phyloP scores from a whole-genome alignment of 2,797 vertebrate genomes.

The Anisognathus igniventris region DNA sequence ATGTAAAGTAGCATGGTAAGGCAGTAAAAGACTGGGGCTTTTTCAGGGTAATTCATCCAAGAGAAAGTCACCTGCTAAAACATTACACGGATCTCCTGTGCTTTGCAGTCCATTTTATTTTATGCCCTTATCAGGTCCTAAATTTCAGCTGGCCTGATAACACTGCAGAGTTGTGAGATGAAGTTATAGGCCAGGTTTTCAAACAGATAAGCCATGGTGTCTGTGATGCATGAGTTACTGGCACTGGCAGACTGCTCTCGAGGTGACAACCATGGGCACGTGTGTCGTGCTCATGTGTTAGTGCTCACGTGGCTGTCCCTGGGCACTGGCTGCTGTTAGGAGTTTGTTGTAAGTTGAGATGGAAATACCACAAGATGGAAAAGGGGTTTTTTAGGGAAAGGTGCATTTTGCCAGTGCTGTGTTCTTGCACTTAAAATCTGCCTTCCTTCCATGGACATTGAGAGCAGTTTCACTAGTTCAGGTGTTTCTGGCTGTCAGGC shows the following conservation, averaged over 20 bases:
- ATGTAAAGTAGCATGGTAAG: not conserved
- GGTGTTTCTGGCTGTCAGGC: not conserved
- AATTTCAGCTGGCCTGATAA: not conserved
- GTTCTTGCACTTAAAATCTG: not conserved
- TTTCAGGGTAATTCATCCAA: not conserved
- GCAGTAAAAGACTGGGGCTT: not conserved
- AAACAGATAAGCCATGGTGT: not conserved
- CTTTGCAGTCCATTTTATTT: not conserved
- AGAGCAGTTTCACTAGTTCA: not conserved
- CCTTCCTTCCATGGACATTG: not conserved
- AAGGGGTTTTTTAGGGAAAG: not conserved
- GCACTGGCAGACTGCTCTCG: not conserved
- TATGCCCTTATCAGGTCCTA: not conserved
- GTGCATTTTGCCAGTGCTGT: not conserved
- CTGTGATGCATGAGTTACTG: not conserved
- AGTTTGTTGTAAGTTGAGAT: not conserved
- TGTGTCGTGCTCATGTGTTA: fast-evolving
- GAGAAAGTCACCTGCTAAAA: not conserved
- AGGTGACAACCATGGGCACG: fast-evolving
- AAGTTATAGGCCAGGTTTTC: not conserved
- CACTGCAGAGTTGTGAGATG: not conserved
- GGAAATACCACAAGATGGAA: not conserved
- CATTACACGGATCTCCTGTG: not conserved
- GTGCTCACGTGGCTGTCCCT: not conserved
- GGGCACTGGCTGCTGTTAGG: not conserved